Evolutionary conservation across 2,113 vertebrate genomes (phyloP).

Genomic region (Terrapene triunguis): DNA sequence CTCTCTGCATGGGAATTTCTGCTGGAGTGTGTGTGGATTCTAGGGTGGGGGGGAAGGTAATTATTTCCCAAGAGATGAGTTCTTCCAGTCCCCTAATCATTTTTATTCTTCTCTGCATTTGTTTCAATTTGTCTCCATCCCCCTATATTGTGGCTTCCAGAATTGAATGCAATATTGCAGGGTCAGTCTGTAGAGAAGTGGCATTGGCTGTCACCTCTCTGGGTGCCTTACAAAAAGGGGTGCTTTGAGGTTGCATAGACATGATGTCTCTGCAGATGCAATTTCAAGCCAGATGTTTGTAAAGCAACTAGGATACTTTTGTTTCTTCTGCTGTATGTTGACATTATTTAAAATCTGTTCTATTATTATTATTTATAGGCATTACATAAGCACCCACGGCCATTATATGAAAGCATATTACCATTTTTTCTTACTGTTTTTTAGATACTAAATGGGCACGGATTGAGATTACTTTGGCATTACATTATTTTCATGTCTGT

Average conservation of each 20-base stretch:
- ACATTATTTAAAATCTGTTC: neutral
- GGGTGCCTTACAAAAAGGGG: neutral
- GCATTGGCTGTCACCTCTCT: neutral
- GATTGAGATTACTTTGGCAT: neutral
- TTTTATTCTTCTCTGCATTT: neutral
- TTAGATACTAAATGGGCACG: accelerated
- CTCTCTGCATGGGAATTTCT: neutral
- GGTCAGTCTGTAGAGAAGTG: neutral
- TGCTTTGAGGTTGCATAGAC: neutral
- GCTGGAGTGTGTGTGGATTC: neutral
- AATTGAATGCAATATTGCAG: neutral
- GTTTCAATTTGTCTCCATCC: neutral
- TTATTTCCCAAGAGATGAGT: neutral
- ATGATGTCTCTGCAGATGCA: neutral
- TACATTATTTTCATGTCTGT: neutral
- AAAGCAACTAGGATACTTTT: neutral
- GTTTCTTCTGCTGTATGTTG: neutral
- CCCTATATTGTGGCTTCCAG: neutral
- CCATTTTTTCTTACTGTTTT: neutral
- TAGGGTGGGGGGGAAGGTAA: neutral
- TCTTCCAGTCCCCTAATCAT: neutral
- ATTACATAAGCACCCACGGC: neutral
- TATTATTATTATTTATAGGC: neutral
- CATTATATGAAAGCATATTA: neutral
- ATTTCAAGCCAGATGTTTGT: neutral